Conservation (phyloP, 2,888 invertebrate genomes). For the Autographa gamma region DNA sequence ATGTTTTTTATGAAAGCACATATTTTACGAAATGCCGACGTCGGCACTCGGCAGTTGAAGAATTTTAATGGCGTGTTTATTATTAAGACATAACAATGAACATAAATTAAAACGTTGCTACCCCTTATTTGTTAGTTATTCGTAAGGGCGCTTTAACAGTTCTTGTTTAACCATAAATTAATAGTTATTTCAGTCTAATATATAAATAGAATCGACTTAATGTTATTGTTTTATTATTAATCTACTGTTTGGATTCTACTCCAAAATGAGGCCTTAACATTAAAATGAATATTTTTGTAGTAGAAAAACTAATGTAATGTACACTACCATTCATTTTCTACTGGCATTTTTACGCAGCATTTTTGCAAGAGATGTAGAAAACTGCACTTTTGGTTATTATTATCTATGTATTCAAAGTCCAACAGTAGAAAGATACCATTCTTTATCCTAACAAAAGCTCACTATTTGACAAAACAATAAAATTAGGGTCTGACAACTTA, state of each 20-base stretch:
- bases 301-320: too few species aligned
- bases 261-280: too few species aligned
- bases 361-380: too few species aligned
- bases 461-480: conserved; percentile 22
- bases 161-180: conserved; percentile 14
- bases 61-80: conserved; percentile 58
- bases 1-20: conserved; percentile 47
- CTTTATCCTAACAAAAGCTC: conserved; percentile 10
- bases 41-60: conserved; percentile 32
- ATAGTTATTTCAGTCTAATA: conserved; percentile 9
- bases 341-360: too few species aligned
- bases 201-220: background rate
- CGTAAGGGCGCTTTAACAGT: conserved; percentile 34
- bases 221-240: too few species aligned
- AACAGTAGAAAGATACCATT: too few species aligned
- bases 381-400: too few species aligned
- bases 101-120: conserved; percentile 48
- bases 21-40: conserved; percentile 51
- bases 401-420: too few species aligned
- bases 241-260: too few species aligned
- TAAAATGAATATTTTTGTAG: too few species aligned
- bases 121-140: conserved; percentile 48
- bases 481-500: conserved; percentile 27
- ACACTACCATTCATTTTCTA: too few species aligned
- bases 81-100: conserved; percentile 54